Percentiles rank a stretch among this genome's conserved stretches.
phyloP scores from a whole-genome alignment of 2,113 vertebrate species.

The Ptychochromis oligacanthus region DNA sequence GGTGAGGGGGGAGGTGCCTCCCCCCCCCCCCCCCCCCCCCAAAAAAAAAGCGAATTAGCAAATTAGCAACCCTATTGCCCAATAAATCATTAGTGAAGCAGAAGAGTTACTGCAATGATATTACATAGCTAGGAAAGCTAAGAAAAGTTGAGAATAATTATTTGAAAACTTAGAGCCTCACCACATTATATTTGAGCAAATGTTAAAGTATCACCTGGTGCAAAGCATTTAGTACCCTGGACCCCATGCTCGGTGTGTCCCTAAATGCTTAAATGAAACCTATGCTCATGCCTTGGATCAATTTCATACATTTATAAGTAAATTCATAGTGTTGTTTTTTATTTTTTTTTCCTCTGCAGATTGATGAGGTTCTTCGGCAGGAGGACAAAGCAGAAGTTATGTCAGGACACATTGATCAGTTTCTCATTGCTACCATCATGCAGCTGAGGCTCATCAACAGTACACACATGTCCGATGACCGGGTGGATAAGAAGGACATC shows the following conservation, averaged over 20 bases:
- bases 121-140: background rate
- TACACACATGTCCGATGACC: slow-evolving; percentile 96
- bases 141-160: too few species aligned
- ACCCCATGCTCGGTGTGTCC: background rate
- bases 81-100: background rate
- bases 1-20: too few species aligned
- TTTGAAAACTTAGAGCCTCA: too few species aligned
- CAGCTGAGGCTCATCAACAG: slow-evolving; percentile 95
- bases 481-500: slow-evolving; percentile 93
- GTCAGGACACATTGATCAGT: slow-evolving; percentile 98
- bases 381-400: slow-evolving; percentile 97
- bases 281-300: too few species aligned
- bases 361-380: slow-evolving; percentile 95
- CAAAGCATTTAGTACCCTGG: too few species aligned
- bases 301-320: too few species aligned
- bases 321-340: background rate
- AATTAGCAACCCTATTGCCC: background rate
- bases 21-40: too few species aligned
- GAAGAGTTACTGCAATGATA: accelerated
- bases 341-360: slow-evolving; percentile 75
- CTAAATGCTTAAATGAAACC: too few species aligned
- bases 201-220: too few species aligned
- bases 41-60: too few species aligned
- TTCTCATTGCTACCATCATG: slow-evolving; percentile 97
- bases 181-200: too few species aligned